A percentile compares a stretch with the other conserved stretches of the same genome.
Conservation (phyloP, 2,797 vertebrate species). For the Trichosurus vulpecula region DNA sequence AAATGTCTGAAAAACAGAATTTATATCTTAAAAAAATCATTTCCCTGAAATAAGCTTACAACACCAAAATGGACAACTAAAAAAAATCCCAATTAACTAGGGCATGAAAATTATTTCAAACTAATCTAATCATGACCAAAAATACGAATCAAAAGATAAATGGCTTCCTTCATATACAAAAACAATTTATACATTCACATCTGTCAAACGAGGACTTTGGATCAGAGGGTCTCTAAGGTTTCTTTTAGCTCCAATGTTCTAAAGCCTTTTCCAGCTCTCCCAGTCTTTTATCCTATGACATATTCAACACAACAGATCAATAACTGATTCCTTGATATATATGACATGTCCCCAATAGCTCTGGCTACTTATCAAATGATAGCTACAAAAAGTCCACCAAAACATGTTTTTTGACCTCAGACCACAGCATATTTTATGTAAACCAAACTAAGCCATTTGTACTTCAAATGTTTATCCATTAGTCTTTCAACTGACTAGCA, state of each 20-base stretch:
- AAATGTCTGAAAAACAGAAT: conserved; percentile 68
- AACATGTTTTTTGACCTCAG: conserved; percentile 29
- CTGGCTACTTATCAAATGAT: conserved; percentile 37
- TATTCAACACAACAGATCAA: conserved; percentile 53
- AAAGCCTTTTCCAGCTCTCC: background rate
- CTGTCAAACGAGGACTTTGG: background rate
- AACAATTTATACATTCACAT: conserved; percentile 34
- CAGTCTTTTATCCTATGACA: background rate
- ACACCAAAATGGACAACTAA: conserved; percentile 58
- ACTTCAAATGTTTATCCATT: conserved; percentile 50
- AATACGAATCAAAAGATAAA: conserved; percentile 58
- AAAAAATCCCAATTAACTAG: conserved; percentile 54
- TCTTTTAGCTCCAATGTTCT: background rate
- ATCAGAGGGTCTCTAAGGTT: background rate
- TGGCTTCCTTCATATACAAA: conserved; percentile 54
- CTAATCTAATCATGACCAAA: conserved; percentile 56
- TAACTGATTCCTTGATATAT: conserved; percentile 39
- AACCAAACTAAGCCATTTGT: conserved; percentile 50
- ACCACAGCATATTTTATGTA: conserved; percentile 43
- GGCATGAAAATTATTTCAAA: conserved; percentile 28
- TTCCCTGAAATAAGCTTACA: conserved; percentile 62
- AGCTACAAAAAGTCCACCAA: conserved; percentile 52
- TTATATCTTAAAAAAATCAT: conserved; percentile 66
- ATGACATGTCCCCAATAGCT: conserved; percentile 21
- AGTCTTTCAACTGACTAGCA: conserved; percentile 38